Base-by-base conservation (phyloP, 1,140 invertebrate genomes). In the Amyelois transitella region DNA sequence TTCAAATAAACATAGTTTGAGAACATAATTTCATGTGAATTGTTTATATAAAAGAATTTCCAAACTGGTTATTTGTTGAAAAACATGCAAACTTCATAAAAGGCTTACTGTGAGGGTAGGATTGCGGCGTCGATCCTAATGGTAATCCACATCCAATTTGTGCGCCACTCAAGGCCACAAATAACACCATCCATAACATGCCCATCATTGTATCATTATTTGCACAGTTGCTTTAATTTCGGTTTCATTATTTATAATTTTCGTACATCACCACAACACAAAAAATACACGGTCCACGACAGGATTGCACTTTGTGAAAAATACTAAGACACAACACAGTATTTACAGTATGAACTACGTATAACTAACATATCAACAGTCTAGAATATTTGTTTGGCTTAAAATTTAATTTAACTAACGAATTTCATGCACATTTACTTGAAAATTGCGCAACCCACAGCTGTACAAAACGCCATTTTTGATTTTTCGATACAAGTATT, bases 381-480 rank as follows among this genome's bases (percentile, higher is more conserved):
- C 58, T 62, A 44, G 56, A 71, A 54, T 71, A 79, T 62, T 77
- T 76, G 59, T 72, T 77, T 64, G 66, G 72, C 66, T 72, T 74
- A 71, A 76, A 78, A 73, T 68, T 71, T 77, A 66, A 63, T 72
- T 73, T 68, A 77, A 55, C 61, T 68, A 72, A 60, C 66, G 72
- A 75, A 75, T 86, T 83, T 81, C 58, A 66, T 74, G 66, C 74
- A 81, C 79, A 84, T 84, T 86, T 86, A 86, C 77, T 81, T 80
- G 72, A 79, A 86, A 84, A 87, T 88, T 86, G 84, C 84, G 82
- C 84, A 88, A 86, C 76, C 81, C 72, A 76, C 82, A 88, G 82
- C 84, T 88, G 84, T 86, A 83, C 69, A 73, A 77, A 81, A 86
- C 85, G 85, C 85, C 85, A 88, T 88, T 88, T 83, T 88, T 81